Evolutionary conservation across 2,113 vertebrate species (phyloP), one percentile per base, ranked within the genome.

Genomic region (Sphaerodactylus townsendi): DNA sequence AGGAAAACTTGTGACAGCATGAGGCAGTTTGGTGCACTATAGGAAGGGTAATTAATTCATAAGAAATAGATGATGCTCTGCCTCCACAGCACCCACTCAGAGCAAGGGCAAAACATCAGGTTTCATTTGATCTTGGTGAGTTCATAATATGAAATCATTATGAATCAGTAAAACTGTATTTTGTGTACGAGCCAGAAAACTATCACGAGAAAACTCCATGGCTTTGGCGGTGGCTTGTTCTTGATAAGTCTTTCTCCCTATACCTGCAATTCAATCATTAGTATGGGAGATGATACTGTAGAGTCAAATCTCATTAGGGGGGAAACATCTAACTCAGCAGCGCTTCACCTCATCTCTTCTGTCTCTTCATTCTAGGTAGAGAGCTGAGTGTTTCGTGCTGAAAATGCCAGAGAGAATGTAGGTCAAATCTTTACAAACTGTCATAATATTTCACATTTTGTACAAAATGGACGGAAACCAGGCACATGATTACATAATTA

Each of bases 381-480:
- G 23, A 82, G 13, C 11, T 56, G 23, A 39, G 25, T 82, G 37
- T 78, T 78, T 64, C 25, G 19, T 64, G 39, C 14, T 30, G 21
- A 4, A 19, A 33, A 23, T 28, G 53, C 53, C 41, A 10, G 6
- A 25, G 59, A 25, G 59, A 62, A 2, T 25, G 21, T 59, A 59
- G 11, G 56, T 30, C 4, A 25, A 41, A 37, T 23, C 10, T 10
- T 46, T 15, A 53, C 33, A 33, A 64, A 64, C 4, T 48, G 28
- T 35, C 73, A 21, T 53, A 50, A 64, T 39, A 28, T 0, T 0
- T 71, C n/a, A 83, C 35, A 37, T 14, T 48, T 35, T n/a, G 62
- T n/a, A 79, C 0, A 11, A 1, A 10, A 4, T 15, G 21, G 0
- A 0, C 35, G 13, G 33, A 87, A 62, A 56, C 0, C n/a, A 0